A percentile compares a stretch with the other conserved stretches of the same genome.
Conservation (phyloP, 2,113 vertebrate genomes). For the Sceloporus tristichus region DNA sequence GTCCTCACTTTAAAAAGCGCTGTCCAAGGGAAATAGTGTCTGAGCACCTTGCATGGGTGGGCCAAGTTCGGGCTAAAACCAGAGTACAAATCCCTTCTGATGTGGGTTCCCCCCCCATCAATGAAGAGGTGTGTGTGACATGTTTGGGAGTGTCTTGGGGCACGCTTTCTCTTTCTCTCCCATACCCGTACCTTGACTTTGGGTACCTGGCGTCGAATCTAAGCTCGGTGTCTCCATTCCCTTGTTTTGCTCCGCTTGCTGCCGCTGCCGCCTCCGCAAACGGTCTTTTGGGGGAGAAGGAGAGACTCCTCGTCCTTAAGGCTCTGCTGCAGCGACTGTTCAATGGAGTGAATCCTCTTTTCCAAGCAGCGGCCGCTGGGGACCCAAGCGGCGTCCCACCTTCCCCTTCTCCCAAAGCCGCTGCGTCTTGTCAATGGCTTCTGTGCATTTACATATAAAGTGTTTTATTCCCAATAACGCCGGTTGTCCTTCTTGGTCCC, state of each 20-base stretch:
- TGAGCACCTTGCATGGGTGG: no score
- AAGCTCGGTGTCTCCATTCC: constrained; percentile 53
- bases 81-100: no score
- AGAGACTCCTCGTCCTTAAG: background rate
- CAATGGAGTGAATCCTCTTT: background rate
- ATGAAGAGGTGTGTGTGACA: no score
- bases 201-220: background rate
- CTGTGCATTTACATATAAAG: background rate
- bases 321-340: constrained; percentile 23
- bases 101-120: no score
- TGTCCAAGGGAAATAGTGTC: no score
- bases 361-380: background rate
- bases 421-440: background rate
- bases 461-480: background rate
- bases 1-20: no score
- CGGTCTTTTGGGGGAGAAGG: background rate
- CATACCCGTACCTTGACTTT: background rate
- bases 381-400: background rate
- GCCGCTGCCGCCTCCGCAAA: background rate
- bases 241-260: background rate
- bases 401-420: no score
- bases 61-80: no score
- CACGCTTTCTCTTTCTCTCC: no score
- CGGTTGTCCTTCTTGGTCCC: background rate
- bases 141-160: no score